A percentile compares a stretch with the other conserved stretches of the same genome.
Evolutionary conservation across 2,888 invertebrate genomes (phyloP).

Genomic region (Pyrocoelia pectoralis): DNA sequence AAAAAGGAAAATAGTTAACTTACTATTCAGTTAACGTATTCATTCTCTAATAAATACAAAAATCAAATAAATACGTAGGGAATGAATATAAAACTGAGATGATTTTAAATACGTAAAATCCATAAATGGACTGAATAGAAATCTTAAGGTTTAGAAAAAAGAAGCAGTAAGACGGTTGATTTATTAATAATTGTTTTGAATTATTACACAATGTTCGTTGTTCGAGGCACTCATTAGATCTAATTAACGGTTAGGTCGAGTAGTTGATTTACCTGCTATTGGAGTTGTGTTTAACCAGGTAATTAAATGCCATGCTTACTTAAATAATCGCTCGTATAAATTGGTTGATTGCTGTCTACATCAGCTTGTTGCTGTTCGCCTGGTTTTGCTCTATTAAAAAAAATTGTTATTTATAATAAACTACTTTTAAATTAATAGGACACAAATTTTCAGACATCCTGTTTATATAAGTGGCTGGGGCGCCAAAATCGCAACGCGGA

Average conservation of each 20-base stretch:
- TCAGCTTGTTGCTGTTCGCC: conserved; percentile 25
- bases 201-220: conserved; percentile 42
- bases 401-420: conserved; percentile 18
- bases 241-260: conserved; percentile 44
- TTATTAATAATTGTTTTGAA: conserved; percentile 44
- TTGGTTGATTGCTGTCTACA: conserved; percentile 42
- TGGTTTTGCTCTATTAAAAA: conserved; percentile 31
- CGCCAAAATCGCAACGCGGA: not conserved
- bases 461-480: not conserved
- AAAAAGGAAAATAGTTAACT: conserved; percentile 26
- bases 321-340: conserved; percentile 44
- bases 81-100: conserved; percentile 18
- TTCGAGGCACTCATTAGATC: conserved; percentile 42
- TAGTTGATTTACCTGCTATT: conserved; percentile 38
- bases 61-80: conserved; percentile 18
- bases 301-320: conserved; percentile 45
- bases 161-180: conserved; percentile 36
- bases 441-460: not conserved
- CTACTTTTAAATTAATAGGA: conserved; percentile 9
- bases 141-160: conserved; percentile 10
- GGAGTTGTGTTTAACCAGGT: conserved; percentile 40
- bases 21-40: conserved; percentile 25
- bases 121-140: conserved; percentile 25
- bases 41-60: conserved; percentile 23
- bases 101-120: conserved; percentile 14